phyloP scores from a whole-genome alignment of 92 coral and sea anemone genomes.

The Phenganax marumi region DNA sequence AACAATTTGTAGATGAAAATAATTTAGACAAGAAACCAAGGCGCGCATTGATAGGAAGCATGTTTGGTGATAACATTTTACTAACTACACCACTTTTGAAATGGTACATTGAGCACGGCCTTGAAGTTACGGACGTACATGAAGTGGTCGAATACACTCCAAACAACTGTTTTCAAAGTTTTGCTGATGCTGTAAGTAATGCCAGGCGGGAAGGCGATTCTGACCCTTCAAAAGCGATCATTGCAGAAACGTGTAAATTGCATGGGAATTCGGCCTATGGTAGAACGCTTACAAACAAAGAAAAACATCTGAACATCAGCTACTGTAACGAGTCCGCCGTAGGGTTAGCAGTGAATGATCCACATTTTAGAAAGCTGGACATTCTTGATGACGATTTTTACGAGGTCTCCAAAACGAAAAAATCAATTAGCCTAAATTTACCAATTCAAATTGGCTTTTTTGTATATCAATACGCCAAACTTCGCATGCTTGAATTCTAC shows the following conservation, averaged over 20 bases:
- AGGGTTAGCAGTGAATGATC: background rate
- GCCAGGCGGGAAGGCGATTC: background rate
- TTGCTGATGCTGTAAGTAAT: too few species aligned
- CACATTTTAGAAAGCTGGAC: conserved; percentile 16
- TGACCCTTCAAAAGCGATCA: background rate
- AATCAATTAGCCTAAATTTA: background rate
- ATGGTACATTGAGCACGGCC: background rate
- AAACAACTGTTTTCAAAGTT: background rate
- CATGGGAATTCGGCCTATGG: background rate
- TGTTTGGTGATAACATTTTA: background rate
- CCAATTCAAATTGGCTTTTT: conserved; percentile 6
- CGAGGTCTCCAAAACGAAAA: background rate
- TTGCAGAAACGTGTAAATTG: background rate
- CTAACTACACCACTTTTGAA: background rate
- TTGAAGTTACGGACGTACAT: background rate
- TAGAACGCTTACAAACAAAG: too few species aligned
- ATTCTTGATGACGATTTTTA: background rate
- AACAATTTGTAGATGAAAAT: conserved; percentile 44
- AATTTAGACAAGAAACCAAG: too few species aligned
- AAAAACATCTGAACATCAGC: too few species aligned
- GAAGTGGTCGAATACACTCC: background rate
- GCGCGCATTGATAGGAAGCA: conserved; percentile 6
- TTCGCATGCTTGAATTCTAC: too few species aligned
- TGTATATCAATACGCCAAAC: too few species aligned
- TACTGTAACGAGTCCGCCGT: background rate